Base-by-base conservation (phyloP, 2,888 invertebrate species). In the Elegia similella region DNA sequence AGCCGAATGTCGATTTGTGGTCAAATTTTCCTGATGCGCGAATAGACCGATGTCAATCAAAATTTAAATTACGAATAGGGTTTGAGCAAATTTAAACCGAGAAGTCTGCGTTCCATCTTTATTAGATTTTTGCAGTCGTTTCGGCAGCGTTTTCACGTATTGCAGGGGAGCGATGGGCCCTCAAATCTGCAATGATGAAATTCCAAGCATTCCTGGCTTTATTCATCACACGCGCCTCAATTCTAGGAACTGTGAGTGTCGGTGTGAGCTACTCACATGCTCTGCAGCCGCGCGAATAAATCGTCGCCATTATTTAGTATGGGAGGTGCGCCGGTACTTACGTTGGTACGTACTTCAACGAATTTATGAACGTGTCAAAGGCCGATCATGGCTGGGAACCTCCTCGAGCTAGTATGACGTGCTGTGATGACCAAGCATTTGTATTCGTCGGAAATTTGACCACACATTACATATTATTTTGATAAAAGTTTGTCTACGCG, bases 101-200 rank as follows among this genome's bases (percentile, higher is more conserved):
- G 54, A 57, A 61, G 70, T 69, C 60, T 63, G 78, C 75, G 76
- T 82, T 82, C 77, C 75, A 72, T 73, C 81, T 82, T 82, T 79
- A 83, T 81, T 76, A 64, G 68, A 70, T 67, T 57, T n/a, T 67
- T 66, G 67, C 63, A 8, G 65, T 60, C 66, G 59, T 59, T 60
- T 70, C 65, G 61, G 63, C 62, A 71, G 68, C 65, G 79, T 86
- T 89, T 85, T 86, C 88, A 88, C 85, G 80, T 84, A 72, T 65
- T 61, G 73, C 63, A 65, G 76, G 78, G 78, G 76, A 73, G 73
- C 76, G 72, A 75, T 65, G 72, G 78, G 80, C 78, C 82, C 84
- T 88, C 78, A 84, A 87, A 89, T 88, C 88, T 86, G 86, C 85
- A 81, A 75, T 84, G 86, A 83, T 83, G 79, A 79, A 86, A 91